Conservation (phyloP, 2,113 vertebrate genomes). For the Scatophagus argus region DNA sequence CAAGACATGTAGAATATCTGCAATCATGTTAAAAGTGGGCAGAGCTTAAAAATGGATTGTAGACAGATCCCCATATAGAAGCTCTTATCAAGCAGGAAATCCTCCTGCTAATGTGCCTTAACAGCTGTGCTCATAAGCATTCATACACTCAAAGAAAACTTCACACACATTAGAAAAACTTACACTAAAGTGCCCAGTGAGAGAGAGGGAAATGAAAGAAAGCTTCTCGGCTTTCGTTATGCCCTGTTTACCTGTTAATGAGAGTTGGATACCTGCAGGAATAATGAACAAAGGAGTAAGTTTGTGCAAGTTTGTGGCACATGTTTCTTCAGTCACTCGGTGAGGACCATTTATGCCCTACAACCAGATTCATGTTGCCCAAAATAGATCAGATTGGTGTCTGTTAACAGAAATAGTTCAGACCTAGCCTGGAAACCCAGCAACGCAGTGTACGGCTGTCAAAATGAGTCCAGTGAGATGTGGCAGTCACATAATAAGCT, state of each 20-base stretch:
- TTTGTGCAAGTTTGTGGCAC: conserved; percentile 48
- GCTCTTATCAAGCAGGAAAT: conserved; percentile 58
- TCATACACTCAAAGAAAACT: conserved; percentile 7
- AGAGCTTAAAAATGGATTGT: not conserved
- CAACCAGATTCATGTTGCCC: conserved; percentile 28
- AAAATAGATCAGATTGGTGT: conserved; percentile 60
- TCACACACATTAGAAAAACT: conserved; percentile 11
- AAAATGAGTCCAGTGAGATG: conserved; percentile 32
- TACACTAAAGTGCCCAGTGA: not conserved
- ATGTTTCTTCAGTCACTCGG: conserved; percentile 23
- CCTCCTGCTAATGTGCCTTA: conserved; percentile 15
- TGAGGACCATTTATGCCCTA: conserved; percentile 37
- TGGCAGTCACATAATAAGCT: not conserved
- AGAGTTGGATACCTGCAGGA: not conserved
- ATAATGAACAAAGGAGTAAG: not conserved
- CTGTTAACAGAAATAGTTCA: conserved; percentile 63
- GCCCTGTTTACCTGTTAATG: not conserved
- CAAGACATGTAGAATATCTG: not conserved
- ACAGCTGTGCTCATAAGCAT: conserved; percentile 13
- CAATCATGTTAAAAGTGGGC: too few relatives aligned
- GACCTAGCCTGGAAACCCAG: conserved; percentile 68
- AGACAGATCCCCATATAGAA: not conserved
- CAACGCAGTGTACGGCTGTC: conserved; percentile 16
- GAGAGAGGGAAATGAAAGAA: conserved; percentile 8
- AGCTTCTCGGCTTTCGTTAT: conserved; percentile 1